Evolutionary conservation across 1,140 invertebrate genomes (phyloP).

Genomic region (Plodia interpunctella): DNA sequence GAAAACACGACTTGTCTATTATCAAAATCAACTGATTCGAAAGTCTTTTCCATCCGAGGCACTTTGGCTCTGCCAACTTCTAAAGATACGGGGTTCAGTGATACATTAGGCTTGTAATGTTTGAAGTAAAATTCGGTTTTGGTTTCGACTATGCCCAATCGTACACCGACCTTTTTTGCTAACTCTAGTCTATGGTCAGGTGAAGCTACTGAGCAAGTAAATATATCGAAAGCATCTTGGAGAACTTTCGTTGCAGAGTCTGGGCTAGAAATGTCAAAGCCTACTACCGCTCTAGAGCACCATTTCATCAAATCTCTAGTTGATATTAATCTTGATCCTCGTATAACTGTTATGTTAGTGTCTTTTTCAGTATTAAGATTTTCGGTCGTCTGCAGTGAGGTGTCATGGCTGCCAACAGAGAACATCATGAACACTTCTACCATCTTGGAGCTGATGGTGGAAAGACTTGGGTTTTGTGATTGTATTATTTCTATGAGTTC

Average conservation of each 20-base stretch:
- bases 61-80: slow-evolving; percentile 70
- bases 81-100: slow-evolving; percentile 55
- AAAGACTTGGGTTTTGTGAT: slow-evolving; percentile 83
- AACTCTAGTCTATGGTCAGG: slow-evolving; percentile 80
- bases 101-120: slow-evolving; percentile 87
- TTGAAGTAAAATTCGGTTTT: slow-evolving; percentile 89
- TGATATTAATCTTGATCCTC: slow-evolving; percentile 82
- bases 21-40: slow-evolving; percentile 61
- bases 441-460: slow-evolving; percentile 86
- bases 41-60: slow-evolving; percentile 54
- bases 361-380: slow-evolving; percentile 40
- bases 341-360: slow-evolving; percentile 49
- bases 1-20: slow-evolving; percentile 82
- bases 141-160: slow-evolving; percentile 88
- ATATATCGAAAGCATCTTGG: slow-evolving; percentile 95
- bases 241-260: slow-evolving; percentile 87
- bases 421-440: slow-evolving; percentile 91
- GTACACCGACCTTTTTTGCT: slow-evolving; percentile 86
- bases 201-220: slow-evolving; percentile 86
- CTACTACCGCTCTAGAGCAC: slow-evolving; percentile 86
- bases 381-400: slow-evolving; percentile 58
- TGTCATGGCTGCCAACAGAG: slow-evolving; percentile 82
- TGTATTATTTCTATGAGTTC: slow-evolving; percentile 85
- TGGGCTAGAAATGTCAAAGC: slow-evolving; percentile 86
- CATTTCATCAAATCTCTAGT: slow-evolving; percentile 96